A percentile compares a stretch with the other conserved stretches of the same genome.
Evolutionary conservation across 2,113 vertebrate genomes (phyloP).

Genomic region (Esox niger): DNA sequence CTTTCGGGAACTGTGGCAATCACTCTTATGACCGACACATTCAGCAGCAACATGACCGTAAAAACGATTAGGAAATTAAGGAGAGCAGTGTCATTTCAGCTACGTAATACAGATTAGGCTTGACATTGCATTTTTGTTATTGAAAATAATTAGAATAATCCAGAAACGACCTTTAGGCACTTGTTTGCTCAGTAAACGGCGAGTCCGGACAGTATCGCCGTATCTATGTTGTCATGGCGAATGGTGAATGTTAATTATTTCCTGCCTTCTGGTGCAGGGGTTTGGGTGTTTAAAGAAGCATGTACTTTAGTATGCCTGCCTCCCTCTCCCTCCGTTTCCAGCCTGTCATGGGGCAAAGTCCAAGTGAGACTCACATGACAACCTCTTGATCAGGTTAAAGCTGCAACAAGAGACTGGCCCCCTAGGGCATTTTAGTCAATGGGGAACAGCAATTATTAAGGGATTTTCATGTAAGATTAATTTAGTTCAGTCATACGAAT

Average conservation of each 20-base stretch:
- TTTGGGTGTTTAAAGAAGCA: background rate
- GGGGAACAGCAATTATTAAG: background rate
- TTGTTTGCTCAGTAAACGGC: background rate
- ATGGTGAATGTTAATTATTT: background rate
- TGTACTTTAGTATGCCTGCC: slow-evolving; percentile 26
- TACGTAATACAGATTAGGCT: too few species aligned
- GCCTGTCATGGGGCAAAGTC: slow-evolving; percentile 51
- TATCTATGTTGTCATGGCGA: background rate
- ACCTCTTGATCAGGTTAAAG: slow-evolving; percentile 44
- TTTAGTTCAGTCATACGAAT: too few species aligned
- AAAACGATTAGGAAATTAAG: too few species aligned
- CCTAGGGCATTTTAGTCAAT: background rate
- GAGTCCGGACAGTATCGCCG: background rate
- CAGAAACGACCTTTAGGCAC: too few species aligned
- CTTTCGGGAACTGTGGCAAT: too few species aligned
- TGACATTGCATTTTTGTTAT: too few species aligned
- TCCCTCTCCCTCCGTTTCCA: background rate
- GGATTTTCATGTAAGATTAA: too few species aligned
- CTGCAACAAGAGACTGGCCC: slow-evolving; percentile 21
- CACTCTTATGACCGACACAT: too few species aligned
- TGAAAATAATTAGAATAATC: too few species aligned
- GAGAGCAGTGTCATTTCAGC: too few species aligned
- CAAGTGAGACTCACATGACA: slow-evolving; percentile 41
- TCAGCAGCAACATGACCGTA: too few species aligned
- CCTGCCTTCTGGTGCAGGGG: background rate